phyloP scores from a whole-genome alignment of 1,140 invertebrate genomes.

The Hyphantria cunea region DNA sequence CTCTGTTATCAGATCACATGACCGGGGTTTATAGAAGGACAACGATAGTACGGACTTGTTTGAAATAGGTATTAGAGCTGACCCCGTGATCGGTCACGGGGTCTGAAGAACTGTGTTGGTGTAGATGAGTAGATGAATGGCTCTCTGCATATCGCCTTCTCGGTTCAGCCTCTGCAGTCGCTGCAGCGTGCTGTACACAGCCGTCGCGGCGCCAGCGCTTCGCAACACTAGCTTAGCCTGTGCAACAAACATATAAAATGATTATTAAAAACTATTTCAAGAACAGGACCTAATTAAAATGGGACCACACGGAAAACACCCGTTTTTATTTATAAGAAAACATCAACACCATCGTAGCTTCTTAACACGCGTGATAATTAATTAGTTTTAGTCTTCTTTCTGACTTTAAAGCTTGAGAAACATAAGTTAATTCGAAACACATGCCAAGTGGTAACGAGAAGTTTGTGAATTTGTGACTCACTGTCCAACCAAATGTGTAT shows the following conservation, averaged over 20 bases:
- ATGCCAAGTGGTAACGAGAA: no score
- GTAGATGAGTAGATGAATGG: slow-evolving; percentile 63
- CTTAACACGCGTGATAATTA: no score
- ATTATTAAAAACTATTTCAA: no score
- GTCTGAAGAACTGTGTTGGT: slow-evolving; percentile 59
- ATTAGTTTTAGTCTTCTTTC: no score
- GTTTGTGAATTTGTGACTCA: no score
- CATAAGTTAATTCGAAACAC: no score
- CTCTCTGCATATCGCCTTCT: slow-evolving; percentile 36
- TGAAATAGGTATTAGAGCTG: not conserved
- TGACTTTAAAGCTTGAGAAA: no score
- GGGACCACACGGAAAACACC: no score
- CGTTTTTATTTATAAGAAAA: no score
- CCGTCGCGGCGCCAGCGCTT: slow-evolving; percentile 55
- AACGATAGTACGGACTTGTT: not conserved
- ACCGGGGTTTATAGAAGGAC: not conserved
- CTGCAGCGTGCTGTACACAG: slow-evolving; percentile 56
- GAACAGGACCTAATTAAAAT: no score
- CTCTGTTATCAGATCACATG: slow-evolving; percentile 22
- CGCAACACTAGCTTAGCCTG: slow-evolving; percentile 67
- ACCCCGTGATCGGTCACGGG: slow-evolving; percentile 40
- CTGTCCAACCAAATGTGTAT: no score
- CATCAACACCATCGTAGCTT: no score
- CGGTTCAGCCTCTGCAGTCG: slow-evolving; percentile 43
- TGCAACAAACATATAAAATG: not conserved